Evolutionary conservation across 1,140 invertebrate species (phyloP).

Genomic region (Aphis craccivora): DNA sequence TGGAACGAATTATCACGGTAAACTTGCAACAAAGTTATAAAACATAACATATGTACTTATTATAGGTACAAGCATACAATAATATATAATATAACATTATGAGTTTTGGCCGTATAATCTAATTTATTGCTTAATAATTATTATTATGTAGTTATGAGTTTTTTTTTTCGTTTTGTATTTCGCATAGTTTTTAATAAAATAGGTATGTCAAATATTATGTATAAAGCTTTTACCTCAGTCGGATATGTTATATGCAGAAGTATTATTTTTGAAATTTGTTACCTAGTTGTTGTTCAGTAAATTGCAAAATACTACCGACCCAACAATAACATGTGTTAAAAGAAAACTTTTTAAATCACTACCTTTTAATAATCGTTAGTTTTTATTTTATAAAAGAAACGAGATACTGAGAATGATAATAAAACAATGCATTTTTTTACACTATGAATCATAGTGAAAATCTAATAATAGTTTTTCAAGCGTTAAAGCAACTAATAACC

Average conservation of each 20-base stretch:
- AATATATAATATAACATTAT: not conserved
- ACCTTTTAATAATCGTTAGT: not conserved
- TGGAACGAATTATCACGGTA: not conserved
- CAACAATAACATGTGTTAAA: not conserved
- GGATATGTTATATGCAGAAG: not conserved
- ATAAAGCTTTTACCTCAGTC: not conserved
- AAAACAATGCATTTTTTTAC: too few species aligned
- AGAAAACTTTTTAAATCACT: not conserved
- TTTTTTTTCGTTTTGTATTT: not conserved
- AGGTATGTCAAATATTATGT: not conserved
- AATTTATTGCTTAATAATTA: not conserved
- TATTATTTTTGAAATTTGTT: not conserved
- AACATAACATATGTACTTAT: not conserved
- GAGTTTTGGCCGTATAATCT: not conserved
- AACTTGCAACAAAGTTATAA: not conserved
- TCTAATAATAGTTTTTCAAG: too few species aligned
- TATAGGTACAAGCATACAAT: not conserved
- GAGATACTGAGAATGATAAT: not conserved
- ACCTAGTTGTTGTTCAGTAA: not conserved
- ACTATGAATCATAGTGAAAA: too few species aligned
- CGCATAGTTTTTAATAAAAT: not conserved
- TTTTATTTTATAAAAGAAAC: not conserved
- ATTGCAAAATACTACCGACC: not conserved
- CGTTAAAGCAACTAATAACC: too few species aligned
- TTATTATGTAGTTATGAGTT: not conserved